Percentiles rank a stretch among this genome's conserved stretches.
These are phyloP conservation scores for Psittacula echo DNA, from an alignment of 2,797 vertebrate species.

Conservation along the genomic window DNA sequence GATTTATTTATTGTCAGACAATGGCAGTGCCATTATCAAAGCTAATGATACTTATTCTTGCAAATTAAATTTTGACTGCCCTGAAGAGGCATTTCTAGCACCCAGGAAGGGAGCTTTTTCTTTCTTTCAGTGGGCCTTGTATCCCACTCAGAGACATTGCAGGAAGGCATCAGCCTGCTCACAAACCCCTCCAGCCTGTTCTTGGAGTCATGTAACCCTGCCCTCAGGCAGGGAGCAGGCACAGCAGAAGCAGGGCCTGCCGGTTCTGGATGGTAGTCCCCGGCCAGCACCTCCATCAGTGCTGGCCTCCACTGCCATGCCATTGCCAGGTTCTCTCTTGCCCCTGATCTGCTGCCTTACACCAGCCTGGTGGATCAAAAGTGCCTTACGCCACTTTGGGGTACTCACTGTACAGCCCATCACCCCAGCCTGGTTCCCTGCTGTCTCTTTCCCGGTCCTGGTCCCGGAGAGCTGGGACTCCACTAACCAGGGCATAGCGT, in stretches of 20 bases:
- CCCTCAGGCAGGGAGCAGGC: neutral
- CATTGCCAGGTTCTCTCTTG: neutral
- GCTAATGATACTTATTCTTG: neutral
- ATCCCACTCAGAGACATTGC: neutral
- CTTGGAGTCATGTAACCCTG: conserved; percentile 81
- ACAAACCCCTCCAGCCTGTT: conserved; percentile 91
- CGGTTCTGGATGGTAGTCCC: conserved; percentile 80
- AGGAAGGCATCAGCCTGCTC: conserved; percentile 74
- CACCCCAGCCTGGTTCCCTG: neutral
- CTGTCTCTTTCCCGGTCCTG: too few species aligned
- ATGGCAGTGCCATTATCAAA: neutral
- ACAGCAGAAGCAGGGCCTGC: conserved; percentile 72
- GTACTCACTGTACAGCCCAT: too few species aligned
- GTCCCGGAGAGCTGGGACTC: neutral
- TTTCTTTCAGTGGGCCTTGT: neutral
- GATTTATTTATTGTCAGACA: neutral
- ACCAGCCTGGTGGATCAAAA: neutral
- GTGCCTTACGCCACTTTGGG: neutral
- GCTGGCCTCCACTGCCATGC: neutral
- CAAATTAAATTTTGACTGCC: neutral
- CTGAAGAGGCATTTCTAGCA: neutral
- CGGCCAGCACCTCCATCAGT: conserved; percentile 80
- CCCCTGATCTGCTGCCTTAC: neutral
- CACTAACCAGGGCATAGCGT: neutral
- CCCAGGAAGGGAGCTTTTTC: neutral